These are phyloP conservation scores for Amphimedon queenslandica DNA, from an alignment of 37 sponge, comb jelly and placozoan genomes.

Conservation along the genomic window DNA sequence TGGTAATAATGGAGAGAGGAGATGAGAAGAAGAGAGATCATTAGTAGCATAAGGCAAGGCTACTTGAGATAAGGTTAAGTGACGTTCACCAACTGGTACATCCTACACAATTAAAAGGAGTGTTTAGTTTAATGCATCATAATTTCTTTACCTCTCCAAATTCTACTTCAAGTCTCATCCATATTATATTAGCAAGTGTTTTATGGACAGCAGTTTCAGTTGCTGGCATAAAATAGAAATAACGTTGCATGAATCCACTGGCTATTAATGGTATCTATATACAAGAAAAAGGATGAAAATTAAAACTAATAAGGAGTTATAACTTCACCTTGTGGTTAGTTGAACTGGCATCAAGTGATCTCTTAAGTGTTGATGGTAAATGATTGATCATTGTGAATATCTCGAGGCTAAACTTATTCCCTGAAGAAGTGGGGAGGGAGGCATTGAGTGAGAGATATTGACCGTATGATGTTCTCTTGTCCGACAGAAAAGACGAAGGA, in stretches of 20 bases:
- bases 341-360: too few species aligned
- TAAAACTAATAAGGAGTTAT: too few species aligned
- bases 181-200: too few species aligned
- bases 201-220: too few species aligned
- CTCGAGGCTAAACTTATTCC: not conserved
- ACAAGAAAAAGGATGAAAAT: too few species aligned
- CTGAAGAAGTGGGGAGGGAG: slow-evolving; percentile 10
- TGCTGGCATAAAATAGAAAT: too few species aligned
- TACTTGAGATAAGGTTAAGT: not conserved
- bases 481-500: slow-evolving; percentile 47
- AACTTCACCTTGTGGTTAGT: too few species aligned
- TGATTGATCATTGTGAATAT: not conserved
- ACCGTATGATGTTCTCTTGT: slow-evolving; percentile 63
- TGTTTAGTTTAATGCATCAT: too few species aligned
- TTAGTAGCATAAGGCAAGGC: not conserved
- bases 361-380: not conserved
- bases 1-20: not conserved
- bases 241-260: too few species aligned
- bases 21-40: not conserved
- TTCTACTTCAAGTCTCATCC: too few species aligned
- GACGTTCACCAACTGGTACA: not conserved
- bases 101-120: not conserved
- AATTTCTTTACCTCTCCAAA: too few species aligned
- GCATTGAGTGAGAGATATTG: slow-evolving; percentile 28
- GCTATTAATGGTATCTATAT: too few species aligned